phyloP scores from a whole-genome alignment of 2,113 vertebrate species.

The Cavia aperea region DNA sequence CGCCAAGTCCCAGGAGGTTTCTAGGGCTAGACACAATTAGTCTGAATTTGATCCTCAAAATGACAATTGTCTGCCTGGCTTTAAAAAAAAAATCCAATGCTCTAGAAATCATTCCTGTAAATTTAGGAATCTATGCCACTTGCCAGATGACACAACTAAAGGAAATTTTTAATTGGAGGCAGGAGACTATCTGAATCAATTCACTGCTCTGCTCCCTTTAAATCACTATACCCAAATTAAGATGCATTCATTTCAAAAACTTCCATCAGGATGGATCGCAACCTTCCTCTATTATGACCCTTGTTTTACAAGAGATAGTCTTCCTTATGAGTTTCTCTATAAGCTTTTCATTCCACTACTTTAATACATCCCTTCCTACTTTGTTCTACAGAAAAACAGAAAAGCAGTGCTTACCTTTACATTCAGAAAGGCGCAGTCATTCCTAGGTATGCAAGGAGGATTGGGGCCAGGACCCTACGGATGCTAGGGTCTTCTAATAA shows the following conservation, averaged over 20 bases:
- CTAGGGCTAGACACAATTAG: neutral
- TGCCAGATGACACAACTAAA: neutral
- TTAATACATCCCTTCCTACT: neutral
- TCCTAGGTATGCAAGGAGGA: neutral
- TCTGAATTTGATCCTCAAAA: neutral
- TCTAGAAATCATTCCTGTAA: neutral
- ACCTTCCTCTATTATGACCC: neutral
- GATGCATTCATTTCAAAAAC: neutral
- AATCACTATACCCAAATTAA: neutral
- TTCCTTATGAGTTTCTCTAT: neutral
- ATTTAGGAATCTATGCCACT: neutral
- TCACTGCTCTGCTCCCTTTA: neutral
- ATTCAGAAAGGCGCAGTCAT: neutral
- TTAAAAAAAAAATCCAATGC: neutral
- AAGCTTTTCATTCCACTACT: neutral
- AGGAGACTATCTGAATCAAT: neutral
- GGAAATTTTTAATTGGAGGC: neutral
- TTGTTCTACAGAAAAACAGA: neutral
- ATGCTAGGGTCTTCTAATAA: neutral
- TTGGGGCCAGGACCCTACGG: neutral
- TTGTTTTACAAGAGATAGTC: neutral
- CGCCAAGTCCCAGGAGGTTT: neutral
- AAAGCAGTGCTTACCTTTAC: neutral
- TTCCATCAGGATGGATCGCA: neutral
- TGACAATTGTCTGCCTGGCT: conserved; percentile 1